phyloP scores from a whole-genome alignment of 2,888 invertebrate species.

The Lissonota sp. region DNA sequence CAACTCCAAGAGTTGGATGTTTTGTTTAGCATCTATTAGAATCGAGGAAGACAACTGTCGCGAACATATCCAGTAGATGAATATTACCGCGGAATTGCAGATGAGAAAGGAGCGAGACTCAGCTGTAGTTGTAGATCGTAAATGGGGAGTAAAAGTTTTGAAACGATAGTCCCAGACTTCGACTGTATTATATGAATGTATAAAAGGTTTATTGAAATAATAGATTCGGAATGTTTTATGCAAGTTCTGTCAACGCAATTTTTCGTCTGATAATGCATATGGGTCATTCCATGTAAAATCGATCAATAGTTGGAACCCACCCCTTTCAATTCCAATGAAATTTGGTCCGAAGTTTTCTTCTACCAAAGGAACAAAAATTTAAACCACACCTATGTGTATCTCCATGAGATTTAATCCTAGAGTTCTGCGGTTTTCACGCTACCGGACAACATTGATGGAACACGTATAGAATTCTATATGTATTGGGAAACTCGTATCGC shows the following conservation, averaged over 20 bases:
- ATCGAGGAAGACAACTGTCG: constrained; percentile 14
- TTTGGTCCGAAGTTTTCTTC: too few species aligned
- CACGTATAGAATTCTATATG: constrained; percentile 10
- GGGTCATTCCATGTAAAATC: too few species aligned
- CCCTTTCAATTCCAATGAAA: too few species aligned
- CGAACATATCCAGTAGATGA: neutral
- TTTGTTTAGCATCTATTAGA: constrained; percentile 15
- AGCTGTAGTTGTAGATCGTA: constrained; percentile 5
- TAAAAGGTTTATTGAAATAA: neutral
- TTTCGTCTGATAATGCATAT: neutral
- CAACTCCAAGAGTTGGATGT: constrained; percentile 24
- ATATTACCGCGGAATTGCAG: neutral
- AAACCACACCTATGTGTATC: neutral
- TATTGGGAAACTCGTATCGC: constrained; percentile 27
- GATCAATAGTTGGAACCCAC: too few species aligned
- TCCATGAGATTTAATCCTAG: neutral
- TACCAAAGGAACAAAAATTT: too few species aligned
- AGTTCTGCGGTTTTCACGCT: neutral
- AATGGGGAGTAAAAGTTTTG: constrained; percentile 15
- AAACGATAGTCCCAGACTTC: constrained; percentile 7
- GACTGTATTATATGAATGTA: neutral
- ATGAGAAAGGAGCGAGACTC: neutral
- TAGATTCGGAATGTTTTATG: neutral
- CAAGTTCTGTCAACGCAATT: neutral
- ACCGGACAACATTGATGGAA: constrained; percentile 1